Evolutionary conservation across 2,797 vertebrate genomes (phyloP).

Genomic region (Sebastes aleutianus): DNA sequence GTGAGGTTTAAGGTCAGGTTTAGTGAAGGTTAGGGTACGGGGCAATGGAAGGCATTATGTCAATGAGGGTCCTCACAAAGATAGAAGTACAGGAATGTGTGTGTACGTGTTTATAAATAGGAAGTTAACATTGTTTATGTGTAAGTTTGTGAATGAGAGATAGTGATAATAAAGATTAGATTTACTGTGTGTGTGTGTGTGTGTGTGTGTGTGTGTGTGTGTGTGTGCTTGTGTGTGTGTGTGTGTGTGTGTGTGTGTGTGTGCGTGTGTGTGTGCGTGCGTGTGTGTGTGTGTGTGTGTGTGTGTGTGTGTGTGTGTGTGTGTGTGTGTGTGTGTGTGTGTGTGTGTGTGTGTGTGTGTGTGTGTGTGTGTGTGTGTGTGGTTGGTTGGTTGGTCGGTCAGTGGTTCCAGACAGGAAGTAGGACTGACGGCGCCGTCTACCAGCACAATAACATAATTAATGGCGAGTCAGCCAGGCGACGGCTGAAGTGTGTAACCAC

Average conservation of each 20-base stretch:
- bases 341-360: background rate
- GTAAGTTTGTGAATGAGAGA: background rate
- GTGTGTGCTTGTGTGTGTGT: too few species aligned
- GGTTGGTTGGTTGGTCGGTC: background rate
- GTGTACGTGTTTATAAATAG: background rate
- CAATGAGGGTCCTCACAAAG: too few species aligned
- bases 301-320: background rate
- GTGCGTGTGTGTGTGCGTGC: too few species aligned
- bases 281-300: too few species aligned
- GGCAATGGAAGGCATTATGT: too few species aligned
- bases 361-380: background rate
- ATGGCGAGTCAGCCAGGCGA: background rate
- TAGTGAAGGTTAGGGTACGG: too few species aligned
- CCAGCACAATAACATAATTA: conserved; percentile 39
- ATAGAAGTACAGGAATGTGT: background rate
- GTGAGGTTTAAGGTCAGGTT: too few species aligned
- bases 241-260: too few species aligned
- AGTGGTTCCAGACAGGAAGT: conserved; percentile 52
- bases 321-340: too few species aligned
- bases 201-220: background rate
- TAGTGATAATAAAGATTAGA: background rate
- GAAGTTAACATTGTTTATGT: background rate
- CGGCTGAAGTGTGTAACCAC: background rate
- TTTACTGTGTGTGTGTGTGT: background rate
- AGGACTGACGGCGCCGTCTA: conserved; percentile 32